A percentile compares a stretch with the other conserved stretches of the same genome.
phyloP scores from a whole-genome alignment of 2,113 vertebrate species.

The Pomatostomus ruficeps region DNA sequence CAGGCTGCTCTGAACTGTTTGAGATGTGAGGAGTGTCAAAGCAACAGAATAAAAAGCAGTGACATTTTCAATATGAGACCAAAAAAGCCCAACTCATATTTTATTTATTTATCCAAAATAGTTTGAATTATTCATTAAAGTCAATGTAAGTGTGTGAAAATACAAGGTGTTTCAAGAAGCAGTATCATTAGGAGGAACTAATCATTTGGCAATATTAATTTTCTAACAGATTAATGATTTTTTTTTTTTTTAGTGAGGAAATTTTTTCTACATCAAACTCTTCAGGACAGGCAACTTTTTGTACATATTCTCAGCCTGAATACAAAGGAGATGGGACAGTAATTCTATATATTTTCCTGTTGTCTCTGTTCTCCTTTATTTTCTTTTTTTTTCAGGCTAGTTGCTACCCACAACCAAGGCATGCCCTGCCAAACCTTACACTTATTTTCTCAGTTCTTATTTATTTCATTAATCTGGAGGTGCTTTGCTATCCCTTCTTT shows the following conservation, averaged over 20 bases:
- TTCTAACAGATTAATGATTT: background rate
- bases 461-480: background rate
- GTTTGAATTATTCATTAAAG: slow-evolving; percentile 68
- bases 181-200: background rate
- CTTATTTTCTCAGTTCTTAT: background rate
- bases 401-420: background rate
- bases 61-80: slow-evolving; percentile 45
- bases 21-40: slow-evolving; percentile 3
- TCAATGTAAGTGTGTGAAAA: slow-evolving; percentile 54
- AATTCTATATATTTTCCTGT: background rate
- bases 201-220: slow-evolving; percentile 29
- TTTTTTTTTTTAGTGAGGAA: background rate
- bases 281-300: background rate
- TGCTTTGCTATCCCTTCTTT: background rate
- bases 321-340: background rate
- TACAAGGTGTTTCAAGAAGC: slow-evolving; percentile 48
- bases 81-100: slow-evolving; percentile 54
- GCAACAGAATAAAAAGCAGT: slow-evolving; percentile 34
- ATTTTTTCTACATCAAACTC: background rate
- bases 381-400: background rate
- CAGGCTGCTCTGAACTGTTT: slow-evolving; percentile 9
- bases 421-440: background rate
- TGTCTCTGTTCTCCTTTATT: background rate
- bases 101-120: slow-evolving; percentile 70
- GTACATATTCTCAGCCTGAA: background rate